Base-by-base conservation (phyloP, 2,113 vertebrate species). In the Gymnobelideus leadbeateri region DNA sequence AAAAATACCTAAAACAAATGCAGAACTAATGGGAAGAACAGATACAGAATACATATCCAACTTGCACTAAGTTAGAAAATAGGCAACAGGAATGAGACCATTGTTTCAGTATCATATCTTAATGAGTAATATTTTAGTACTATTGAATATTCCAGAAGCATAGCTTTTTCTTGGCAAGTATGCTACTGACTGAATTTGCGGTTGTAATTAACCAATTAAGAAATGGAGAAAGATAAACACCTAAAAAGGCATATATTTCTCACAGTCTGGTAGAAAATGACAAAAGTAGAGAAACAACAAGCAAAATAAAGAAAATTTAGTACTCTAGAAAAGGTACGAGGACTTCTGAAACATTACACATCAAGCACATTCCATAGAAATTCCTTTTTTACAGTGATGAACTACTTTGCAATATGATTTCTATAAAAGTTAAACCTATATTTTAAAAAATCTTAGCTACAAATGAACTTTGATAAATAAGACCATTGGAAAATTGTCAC, bases 131-230 rank as follows among this genome's bases (percentile, higher is more conserved):
- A 84, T 91, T 26, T 21, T 50, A 2, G 31, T 6, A n/a, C 53
- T 90, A 92, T 57, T 3, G 0, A 43, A 6, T 84, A 84, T 43
- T 84, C 47, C 55, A 77, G 11, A 53, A 94, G 23, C 24, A 51
- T 11, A 84, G 31, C 55, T 77, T 94, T 95, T 50, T 92, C 84
- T 57, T 24, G 77, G 89, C 90, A 94, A 31, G 95, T 77, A 96
- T 2, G 92, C 31, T 95, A 43, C 54, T 7, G 43, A 31, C 31
- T 91, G 92, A 49, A 77, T 55, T 94, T 94, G 90, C 46, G 16
- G 95, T 89, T 97, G 92, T 50, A 92, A 91, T 94, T 96, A 77
- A 77, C 26, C 4, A n/a, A n/a, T 77, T 77, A 95, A 92, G 92
- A 52, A 96, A 95, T 5, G 23, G 43, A 23, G n/a, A 84, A 43